These are phyloP conservation scores for Forbesichthys agassizii DNA, from an alignment of 2,113 vertebrate species.

Conservation along the genomic window DNA sequence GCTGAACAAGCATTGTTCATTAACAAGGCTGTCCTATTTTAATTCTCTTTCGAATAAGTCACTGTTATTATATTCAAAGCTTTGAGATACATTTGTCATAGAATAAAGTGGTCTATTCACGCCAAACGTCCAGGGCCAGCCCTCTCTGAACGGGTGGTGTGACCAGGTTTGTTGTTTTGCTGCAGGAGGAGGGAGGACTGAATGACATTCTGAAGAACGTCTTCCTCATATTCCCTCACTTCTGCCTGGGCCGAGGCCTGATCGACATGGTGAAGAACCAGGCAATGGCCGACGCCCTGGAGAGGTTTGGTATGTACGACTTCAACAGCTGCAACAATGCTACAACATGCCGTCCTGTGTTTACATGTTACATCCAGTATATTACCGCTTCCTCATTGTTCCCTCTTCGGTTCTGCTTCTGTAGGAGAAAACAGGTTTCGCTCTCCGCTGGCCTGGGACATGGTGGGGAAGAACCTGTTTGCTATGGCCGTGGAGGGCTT, in stretches of 20 bases:
- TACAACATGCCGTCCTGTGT: background rate
- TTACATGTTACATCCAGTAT: background rate
- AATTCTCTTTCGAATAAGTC: too few species aligned
- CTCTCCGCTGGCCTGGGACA: constrained; percentile 94
- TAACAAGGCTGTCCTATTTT: too few species aligned
- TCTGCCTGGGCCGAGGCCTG: constrained; percentile 93
- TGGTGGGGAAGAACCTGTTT: constrained; percentile 96
- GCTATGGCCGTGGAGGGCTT: constrained; percentile 95
- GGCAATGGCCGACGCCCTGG: constrained; percentile 95
- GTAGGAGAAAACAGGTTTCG: constrained; percentile 94
- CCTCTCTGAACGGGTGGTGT: too few species aligned
- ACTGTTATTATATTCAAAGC: too few species aligned
- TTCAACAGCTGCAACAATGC: background rate
- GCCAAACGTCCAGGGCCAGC: too few species aligned
- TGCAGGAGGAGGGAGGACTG: constrained; percentile 91
- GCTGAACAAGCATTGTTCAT: too few species aligned
- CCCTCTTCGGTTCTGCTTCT: constrained; percentile 15
- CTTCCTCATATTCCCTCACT: constrained; percentile 98
- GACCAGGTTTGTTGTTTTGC: background rate
- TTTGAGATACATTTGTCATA: too few species aligned
- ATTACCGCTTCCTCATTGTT: background rate
- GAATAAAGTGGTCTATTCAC: too few species aligned
- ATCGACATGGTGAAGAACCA: constrained; percentile 99
- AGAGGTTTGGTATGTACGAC: constrained; percentile 88
- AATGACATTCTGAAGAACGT: constrained; percentile 98